Base-by-base conservation (phyloP, 1,140 invertebrate genomes). In the Drosophila busckii region DNA sequence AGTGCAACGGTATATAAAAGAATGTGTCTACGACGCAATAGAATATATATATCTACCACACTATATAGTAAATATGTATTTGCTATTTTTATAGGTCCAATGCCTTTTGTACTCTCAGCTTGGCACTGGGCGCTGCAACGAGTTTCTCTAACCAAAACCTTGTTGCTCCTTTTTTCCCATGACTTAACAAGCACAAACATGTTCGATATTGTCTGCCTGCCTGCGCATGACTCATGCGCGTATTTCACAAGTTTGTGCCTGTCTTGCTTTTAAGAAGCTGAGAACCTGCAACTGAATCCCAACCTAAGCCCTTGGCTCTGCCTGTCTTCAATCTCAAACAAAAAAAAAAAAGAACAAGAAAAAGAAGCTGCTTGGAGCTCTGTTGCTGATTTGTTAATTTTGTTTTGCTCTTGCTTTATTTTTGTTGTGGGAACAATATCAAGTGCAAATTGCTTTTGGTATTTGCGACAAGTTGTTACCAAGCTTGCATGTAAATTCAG, bases 111-210 rank as follows among this genome's bases (percentile, higher is more conserved):
- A n/a, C n/a, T n/a, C n/a, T n/a, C n/a, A n/a, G n/a, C n/a, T n/a
- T n/a, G n/a, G n/a, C n/a, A n/a, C n/a, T n/a, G n/a, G n/a, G n/a
- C n/a, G n/a, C n/a, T n/a, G n/a, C n/a, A n/a, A n/a, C n/a, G n/a
- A n/a, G n/a, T n/a, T n/a, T n/a, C 16, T 25, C 20, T 40, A 41
- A 48, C 20, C 19, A 2, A 38, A 35, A 28, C 12, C 6, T 17
- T 42, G 44, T 46, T 62, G 61, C 71, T 78, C 71, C 71, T 63
- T 63, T 62, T 55, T 78, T 78, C 71, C 73, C 71, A 78, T 69
- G 67, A 31, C 42, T 1, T 23, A 46, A 73, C 69, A 73, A 28
- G 69, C 63, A 41, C 28, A 65, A 64, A 70, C 64, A 40, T 69
- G 70, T 80, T 71, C 45, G 13, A 8, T 16, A n/a, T n/a, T n/a